Evolutionary conservation across 2,797 vertebrate genomes (phyloP).

Genomic region (Bradypus variegatus): DNA sequence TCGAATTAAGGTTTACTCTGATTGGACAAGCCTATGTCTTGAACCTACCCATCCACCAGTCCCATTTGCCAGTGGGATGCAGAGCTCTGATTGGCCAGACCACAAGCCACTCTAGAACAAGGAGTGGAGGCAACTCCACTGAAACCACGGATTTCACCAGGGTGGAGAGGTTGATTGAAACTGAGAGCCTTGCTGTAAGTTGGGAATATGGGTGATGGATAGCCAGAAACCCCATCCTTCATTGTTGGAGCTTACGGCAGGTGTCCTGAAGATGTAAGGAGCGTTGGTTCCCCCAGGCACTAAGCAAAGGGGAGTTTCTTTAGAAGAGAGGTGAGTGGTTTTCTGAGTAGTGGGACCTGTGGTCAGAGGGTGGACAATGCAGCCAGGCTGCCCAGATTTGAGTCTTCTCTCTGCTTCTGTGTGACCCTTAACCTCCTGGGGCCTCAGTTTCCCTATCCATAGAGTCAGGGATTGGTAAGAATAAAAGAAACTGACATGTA

Average conservation of each 20-base stretch:
- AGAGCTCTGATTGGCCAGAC: background rate
- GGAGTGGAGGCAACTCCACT: rapidly evolving
- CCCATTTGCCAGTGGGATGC: background rate
- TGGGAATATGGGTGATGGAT: background rate
- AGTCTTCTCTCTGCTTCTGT: no score
- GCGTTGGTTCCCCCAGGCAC: background rate
- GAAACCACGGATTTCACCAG: rapidly evolving
- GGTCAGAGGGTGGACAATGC: no score
- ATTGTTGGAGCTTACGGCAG: background rate
- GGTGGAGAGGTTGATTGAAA: background rate
- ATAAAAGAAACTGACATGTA: background rate
- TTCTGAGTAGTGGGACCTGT: no score
- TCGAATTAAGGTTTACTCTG: background rate
- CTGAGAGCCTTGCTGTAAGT: background rate
- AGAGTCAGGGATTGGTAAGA: background rate
- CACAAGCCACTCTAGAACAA: rapidly evolving
- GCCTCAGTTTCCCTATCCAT: no score
- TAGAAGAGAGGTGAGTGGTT: background rate
- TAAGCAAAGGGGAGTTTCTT: background rate
- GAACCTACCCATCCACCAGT: background rate
- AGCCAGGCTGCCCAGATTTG: no score
- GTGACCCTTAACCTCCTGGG: no score
- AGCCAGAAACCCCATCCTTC: background rate
- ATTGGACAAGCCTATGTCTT: background rate
- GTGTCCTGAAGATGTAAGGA: background rate